A percentile compares a stretch with the other conserved stretches of the same genome.
These are phyloP conservation scores for Odiellus spinosus DNA, from an alignment of 2,888 invertebrate species.

Conservation along the genomic window DNA sequence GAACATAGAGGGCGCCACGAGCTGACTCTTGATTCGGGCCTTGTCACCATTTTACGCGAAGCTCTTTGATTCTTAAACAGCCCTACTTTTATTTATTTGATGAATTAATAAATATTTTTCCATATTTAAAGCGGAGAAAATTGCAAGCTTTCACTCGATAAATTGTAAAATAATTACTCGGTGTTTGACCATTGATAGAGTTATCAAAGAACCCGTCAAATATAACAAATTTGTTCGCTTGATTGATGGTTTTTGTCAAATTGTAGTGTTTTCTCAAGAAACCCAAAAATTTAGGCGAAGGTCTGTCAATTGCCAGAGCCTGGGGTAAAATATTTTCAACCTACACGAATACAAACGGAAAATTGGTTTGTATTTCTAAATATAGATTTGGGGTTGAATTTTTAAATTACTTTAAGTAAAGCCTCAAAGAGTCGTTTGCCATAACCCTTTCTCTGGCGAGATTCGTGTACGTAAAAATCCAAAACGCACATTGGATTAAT, in stretches of 20 bases:
- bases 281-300: conserved; percentile 69
- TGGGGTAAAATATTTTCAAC: conserved; percentile 48
- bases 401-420: conserved; percentile 54
- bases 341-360: no score
- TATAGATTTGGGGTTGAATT: no score
- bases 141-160: no score
- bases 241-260: conserved; percentile 48
- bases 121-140: no score
- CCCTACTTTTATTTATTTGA: no score
- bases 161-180: no score
- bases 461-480: conserved; percentile 78
- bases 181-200: neutral
- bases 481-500: conserved; percentile 70
- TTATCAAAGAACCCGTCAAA: conserved; percentile 58
- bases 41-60: no score
- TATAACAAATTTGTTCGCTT: conserved; percentile 74
- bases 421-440: conserved; percentile 70
- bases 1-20: no score
- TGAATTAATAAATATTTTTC: no score
- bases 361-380: no score
- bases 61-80: no score
- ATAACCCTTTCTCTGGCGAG: conserved; percentile 65
- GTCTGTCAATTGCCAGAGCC: conserved; percentile 78
- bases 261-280: conserved; percentile 74
- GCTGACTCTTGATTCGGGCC: no score